Evolutionary conservation across 2,888 invertebrate genomes (phyloP).

Genomic region (Tipula helvola): DNA sequence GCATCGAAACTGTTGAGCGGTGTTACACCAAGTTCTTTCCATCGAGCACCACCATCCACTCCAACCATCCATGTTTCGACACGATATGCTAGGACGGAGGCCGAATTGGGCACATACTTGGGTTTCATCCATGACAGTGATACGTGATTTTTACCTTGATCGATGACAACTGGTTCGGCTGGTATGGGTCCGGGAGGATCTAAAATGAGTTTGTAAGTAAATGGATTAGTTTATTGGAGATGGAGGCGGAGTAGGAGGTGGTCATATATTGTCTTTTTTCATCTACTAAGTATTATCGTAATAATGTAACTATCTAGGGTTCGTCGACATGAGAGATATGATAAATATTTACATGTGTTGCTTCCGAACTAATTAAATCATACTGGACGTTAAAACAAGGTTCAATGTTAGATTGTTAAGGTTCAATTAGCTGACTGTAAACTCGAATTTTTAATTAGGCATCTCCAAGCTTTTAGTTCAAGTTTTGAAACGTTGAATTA

Average conservation of each 20-base stretch:
- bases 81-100: constrained; percentile 69
- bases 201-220: constrained; percentile 24
- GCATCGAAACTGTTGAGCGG: constrained; percentile 70
- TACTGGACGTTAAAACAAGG: too few species aligned
- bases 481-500: too few species aligned
- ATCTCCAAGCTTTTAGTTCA: too few species aligned
- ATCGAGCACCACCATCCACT: constrained; percentile 69
- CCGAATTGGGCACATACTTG: constrained; percentile 45
- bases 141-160: constrained; percentile 74
- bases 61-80: constrained; percentile 71
- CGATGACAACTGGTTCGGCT: constrained; percentile 61
- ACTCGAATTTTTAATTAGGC: too few species aligned
- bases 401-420: too few species aligned
- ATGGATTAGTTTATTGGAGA: not conserved
- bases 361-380: too few species aligned
- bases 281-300: too few species aligned
- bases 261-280: not conserved
- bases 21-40: constrained; percentile 69
- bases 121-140: constrained; percentile 76
- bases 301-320: too few species aligned
- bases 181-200: constrained; percentile 73
- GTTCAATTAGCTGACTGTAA: too few species aligned
- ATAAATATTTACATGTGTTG: too few species aligned
- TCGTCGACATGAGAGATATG: too few species aligned
- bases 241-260: not conserved